Percentiles rank a stretch among this genome's conserved stretches.
phyloP scores from a whole-genome alignment of 2,797 vertebrate species.

The Rhodeus uyekii region DNA sequence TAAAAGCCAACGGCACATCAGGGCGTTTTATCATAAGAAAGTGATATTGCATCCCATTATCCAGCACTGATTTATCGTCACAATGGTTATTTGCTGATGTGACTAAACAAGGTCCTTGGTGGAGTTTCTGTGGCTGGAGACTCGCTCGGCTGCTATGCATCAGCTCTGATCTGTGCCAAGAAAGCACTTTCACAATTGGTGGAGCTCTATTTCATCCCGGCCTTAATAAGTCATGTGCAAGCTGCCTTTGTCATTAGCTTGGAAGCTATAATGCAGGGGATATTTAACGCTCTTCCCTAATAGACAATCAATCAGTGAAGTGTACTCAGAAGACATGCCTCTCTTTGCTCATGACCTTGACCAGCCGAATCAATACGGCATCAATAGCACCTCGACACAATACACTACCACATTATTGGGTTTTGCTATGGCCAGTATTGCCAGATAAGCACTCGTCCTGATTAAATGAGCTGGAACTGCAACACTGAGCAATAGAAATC shows the following conservation, averaged over 20 bases:
- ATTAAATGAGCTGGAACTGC: conserved; percentile 2
- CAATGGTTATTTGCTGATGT: conserved; percentile 20
- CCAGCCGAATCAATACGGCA: conserved; percentile 9
- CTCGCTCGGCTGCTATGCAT: conserved; percentile 26
- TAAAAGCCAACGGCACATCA: not conserved
- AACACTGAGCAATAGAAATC: not conserved
- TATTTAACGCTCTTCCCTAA: conserved; percentile 42
- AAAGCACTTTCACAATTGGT: conserved; percentile 56
- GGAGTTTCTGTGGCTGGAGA: conserved; percentile 19
- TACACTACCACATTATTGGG: not conserved
- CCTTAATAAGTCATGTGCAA: conserved; percentile 35
- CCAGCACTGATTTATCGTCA: conserved; percentile 14
- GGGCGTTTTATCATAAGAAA: conserved; percentile 32
- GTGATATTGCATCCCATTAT: conserved; percentile 29
- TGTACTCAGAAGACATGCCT: conserved; percentile 20
- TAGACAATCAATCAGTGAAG: conserved; percentile 47
- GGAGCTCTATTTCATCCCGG: conserved; percentile 46
- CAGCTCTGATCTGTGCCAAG: conserved; percentile 47
- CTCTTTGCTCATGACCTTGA: conserved; percentile 37
- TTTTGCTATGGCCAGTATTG: conserved; percentile 10
- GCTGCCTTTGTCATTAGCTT: conserved; percentile 31
- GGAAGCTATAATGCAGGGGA: conserved; percentile 42
- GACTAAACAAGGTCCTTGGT: conserved; percentile 28
- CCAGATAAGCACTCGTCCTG: conserved; percentile 20
- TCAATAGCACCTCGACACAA: conserved; percentile 17